Conservation (phyloP, 2,113 vertebrate genomes). For the Syngnathoides biaculeatus region DNA sequence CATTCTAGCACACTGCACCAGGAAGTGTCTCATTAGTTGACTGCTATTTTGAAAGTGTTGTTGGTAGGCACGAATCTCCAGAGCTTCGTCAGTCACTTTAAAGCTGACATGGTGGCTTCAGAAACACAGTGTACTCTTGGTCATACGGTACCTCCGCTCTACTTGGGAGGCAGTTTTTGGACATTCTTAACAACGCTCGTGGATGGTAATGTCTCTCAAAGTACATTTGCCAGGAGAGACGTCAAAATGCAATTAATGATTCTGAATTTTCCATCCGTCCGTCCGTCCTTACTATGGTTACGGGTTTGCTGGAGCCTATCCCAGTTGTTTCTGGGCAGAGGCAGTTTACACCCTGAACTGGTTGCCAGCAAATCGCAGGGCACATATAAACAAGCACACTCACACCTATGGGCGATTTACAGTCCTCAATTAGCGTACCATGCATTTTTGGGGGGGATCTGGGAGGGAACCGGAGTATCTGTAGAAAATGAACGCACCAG, state of each 20-base stretch:
- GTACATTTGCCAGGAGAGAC: neutral
- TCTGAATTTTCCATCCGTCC: neutral
- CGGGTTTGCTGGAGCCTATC: too few species aligned
- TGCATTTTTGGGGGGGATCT: too few species aligned
- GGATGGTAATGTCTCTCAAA: neutral
- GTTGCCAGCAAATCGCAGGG: too few species aligned
- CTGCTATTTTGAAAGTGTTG: neutral
- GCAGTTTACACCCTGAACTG: too few species aligned
- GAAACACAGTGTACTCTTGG: neutral
- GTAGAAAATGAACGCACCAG: too few species aligned
- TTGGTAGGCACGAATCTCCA: neutral
- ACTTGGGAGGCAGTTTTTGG: neutral
- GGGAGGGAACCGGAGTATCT: too few species aligned
- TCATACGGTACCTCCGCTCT: neutral
- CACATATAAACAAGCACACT: too few species aligned
- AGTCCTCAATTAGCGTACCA: too few species aligned
- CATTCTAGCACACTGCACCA: constrained; percentile 6
- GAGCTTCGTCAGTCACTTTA: neutral
- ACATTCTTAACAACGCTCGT: neutral
- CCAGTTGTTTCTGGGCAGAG: too few species aligned
- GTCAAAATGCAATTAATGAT: neutral
- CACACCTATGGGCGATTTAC: too few species aligned
- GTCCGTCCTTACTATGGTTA: too few species aligned
- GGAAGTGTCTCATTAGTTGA: constrained; percentile 5
- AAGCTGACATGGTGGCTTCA: neutral